Base-by-base conservation (phyloP, 2,888 invertebrate species). In the Diarsia rubi region DNA sequence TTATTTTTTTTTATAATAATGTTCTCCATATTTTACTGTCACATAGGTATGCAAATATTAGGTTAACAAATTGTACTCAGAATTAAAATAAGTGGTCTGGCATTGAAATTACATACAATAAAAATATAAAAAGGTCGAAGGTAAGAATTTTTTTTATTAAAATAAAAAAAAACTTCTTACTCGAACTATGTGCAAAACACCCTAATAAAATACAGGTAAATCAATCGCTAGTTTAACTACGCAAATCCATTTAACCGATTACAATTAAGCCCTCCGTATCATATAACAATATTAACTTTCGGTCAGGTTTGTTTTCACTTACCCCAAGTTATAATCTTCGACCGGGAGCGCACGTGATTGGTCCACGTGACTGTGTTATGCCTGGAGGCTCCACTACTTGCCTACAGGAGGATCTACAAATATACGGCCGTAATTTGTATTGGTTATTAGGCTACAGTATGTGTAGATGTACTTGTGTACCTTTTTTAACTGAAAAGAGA, bases 251-350 rank as follows among this genome's bases (percentile, higher is more conserved):
- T 27, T 24, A 60, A n/a, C 59, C 1, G 42, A 27, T 67, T 65
- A 49, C 31, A 44, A 66, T 59, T 42, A 24, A 47, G 37, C 19
- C 16, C 24, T 44, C 16, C 12, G 69, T 37, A n/a, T 37, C 54
- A 44, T 63, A 69, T 24, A 75, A 75, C 44, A 75, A 75, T 57
- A 64, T 69, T n/a, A 54, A 75, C 66, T 63, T 65, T 11, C 9
- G 47, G 52, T 8, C 6, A 31, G 47, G 54, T 79, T 66, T 79
- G 57, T 63, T 75, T 63, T 64, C 57, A 60, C 69, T 75, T 60
- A 14, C 31, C 37, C 65, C 63, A 67, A 79, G 75, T 69, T 67
- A 63, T 79, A 69, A 70, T 75, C 66, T 79, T 67, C 37, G 63
- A 64, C 62, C 63, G 63, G 57, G 27, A 31, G 14, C 8, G 12